Base-by-base conservation (phyloP, 2,888 invertebrate genomes). In the Urechis unicinctus region DNA sequence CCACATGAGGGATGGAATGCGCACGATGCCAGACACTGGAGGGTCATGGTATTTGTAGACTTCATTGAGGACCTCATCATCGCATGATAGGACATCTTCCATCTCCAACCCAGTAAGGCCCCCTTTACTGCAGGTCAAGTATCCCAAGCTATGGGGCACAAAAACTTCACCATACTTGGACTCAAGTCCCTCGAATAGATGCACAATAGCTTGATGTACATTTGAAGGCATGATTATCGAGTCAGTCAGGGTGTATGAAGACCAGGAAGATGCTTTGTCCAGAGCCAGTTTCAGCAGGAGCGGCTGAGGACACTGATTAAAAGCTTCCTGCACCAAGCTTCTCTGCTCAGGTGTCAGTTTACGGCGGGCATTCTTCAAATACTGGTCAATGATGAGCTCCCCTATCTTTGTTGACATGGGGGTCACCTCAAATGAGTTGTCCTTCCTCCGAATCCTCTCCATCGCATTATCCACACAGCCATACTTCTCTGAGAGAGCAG, bases 1-100 rank as follows among this genome's bases (percentile, higher is more conserved):
- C 68, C 71, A 70, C 28, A 67, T 55, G 17, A 61, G 59, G 2
- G 68, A 59, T 21, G 73, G 73, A 26, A 65, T 53, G 26, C 65
- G 52, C 26, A 65, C 51, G 22, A 56, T 51, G 22, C 60, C 65
- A 26, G 58, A 53, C 25, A 63, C 45, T 28, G 65, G 65, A 21
- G 65, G 65, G 43, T 65, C 63, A 50, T 65, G 65, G 52, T 65
- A 65, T 44, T 55, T 59, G 49, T 66, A 65, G 22, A 65, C 63
- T 31, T 64, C 63, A 57, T 60, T 61, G 29, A 66, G 57, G 13
- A 66, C 65, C 28, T 59, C 54, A 50, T 66, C 63, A 41, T 62
- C 59, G 44, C 63, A 64, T 6, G 62, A 66, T 13, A 66, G 52
- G 9, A 57, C 51, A 43, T 66, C 65, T 28, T 66, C 66, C 51